A percentile compares a stretch with the other conserved stretches of the same genome.
These are phyloP conservation scores for Tenthredo scrophulariae DNA, from an alignment of 2,888 invertebrate genomes.

Conservation along the genomic window DNA sequence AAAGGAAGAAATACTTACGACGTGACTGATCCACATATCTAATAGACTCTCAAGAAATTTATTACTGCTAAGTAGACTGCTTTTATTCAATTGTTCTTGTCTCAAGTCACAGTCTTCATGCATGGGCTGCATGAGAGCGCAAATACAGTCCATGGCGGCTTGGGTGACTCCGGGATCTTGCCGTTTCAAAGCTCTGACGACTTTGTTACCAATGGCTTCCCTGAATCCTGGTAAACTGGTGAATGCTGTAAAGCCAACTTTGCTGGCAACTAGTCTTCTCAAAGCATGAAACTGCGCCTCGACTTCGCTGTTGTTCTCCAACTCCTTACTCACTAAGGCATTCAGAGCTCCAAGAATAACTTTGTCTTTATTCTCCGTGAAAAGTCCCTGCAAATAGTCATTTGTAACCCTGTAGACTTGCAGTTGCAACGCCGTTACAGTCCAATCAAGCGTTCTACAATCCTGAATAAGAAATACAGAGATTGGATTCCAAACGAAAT, in stretches of 20 bases:
- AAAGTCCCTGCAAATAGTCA: constrained; percentile 88
- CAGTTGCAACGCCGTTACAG: constrained; percentile 72
- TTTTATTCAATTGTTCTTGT: constrained; percentile 99
- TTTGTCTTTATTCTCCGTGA: constrained; percentile 99
- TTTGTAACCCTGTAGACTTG: constrained; percentile 69
- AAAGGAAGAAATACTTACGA: constrained; percentile 82
- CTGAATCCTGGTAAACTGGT: constrained; percentile 94
- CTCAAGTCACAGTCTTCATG: constrained; percentile 96
- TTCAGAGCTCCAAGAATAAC: constrained; percentile 94
- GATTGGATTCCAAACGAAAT: constrained; percentile 19
- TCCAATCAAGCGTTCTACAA: constrained; percentile 74
- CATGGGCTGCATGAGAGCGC: constrained; percentile 99
- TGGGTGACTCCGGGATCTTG: constrained; percentile 95
- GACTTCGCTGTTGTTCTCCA: constrained; percentile 84
- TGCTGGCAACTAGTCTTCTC: constrained; percentile 95
- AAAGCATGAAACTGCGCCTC: constrained; percentile 98
- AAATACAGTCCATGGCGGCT: constrained; percentile 97
- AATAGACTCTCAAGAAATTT: constrained; percentile 95
- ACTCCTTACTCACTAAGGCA: constrained; percentile 88
- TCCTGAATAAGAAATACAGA: constrained; percentile 69
- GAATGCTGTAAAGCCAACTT: constrained; percentile 98
- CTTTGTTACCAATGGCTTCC: constrained; percentile 95
- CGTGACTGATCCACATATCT: constrained; percentile 96
- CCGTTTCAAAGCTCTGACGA: constrained; percentile 92
- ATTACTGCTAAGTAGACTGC: constrained; percentile 94